phyloP scores from a whole-genome alignment of 2,888 invertebrate species.

The Agrotis ipsilon region DNA sequence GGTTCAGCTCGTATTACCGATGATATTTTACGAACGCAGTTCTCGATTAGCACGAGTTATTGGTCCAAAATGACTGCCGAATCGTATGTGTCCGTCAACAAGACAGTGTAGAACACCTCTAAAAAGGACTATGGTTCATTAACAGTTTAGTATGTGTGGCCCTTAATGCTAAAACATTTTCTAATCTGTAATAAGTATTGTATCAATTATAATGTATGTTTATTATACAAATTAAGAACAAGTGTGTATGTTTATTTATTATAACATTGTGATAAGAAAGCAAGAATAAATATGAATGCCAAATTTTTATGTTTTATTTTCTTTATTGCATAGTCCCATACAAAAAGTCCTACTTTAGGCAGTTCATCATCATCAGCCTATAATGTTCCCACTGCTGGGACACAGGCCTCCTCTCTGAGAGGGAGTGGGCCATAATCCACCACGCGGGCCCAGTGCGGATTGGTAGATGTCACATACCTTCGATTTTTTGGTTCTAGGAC shows the following conservation, averaged over 20 bases:
- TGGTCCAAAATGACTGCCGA: background rate
- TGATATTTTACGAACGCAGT: background rate
- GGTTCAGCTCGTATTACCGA: background rate
- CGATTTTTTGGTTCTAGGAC: too few species aligned
- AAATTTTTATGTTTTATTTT: constrained; percentile 41
- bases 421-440: too few species aligned
- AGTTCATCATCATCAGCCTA: too few species aligned
- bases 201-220: constrained; percentile 51
- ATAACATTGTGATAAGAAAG: constrained; percentile 62
- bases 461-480: too few species aligned
- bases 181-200: constrained; percentile 40
- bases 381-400: too few species aligned
- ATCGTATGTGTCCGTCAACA: background rate
- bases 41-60: background rate
- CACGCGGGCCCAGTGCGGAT: too few species aligned
- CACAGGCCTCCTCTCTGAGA: too few species aligned
- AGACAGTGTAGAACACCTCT: background rate
- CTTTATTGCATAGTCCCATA: too few species aligned
- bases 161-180: constrained; percentile 26
- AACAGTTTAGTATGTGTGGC: background rate
- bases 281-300: constrained; percentile 60
- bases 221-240: constrained; percentile 59
- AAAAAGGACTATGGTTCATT: constrained; percentile 28
- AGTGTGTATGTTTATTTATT: constrained; percentile 62
- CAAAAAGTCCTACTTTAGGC: too few species aligned